A percentile compares a stretch with the other conserved stretches of the same genome.
phyloP scores from a whole-genome alignment of 1,140 invertebrate species.

The Drosophila aff. region DNA sequence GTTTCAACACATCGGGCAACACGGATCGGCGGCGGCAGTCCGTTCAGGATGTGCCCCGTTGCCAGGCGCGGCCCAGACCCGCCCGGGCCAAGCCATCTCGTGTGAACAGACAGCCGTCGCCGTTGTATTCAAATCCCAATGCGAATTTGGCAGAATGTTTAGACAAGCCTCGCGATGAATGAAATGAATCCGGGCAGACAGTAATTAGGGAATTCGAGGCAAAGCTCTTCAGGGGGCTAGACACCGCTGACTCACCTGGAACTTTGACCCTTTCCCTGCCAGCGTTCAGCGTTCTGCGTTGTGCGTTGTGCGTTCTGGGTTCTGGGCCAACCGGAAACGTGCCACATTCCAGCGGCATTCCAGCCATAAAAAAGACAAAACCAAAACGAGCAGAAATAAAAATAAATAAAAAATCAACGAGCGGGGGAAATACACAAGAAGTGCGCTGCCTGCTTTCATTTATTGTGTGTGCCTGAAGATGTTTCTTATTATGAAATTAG shows the following conservation, averaged over 20 bases:
- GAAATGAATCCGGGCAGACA: slow-evolving; percentile 57
- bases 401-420: slow-evolving; percentile 14
- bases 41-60: slow-evolving; percentile 11
- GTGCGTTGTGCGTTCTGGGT: not conserved
- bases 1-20: slow-evolving; percentile 82
- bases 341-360: slow-evolving; percentile 70
- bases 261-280: slow-evolving; percentile 26
- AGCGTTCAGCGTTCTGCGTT: not conserved
- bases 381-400: slow-evolving; percentile 23
- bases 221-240: not conserved
- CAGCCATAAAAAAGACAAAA: slow-evolving; percentile 62
- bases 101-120: slow-evolving; percentile 59
- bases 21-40: slow-evolving; percentile 28
- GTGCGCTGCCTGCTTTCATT: slow-evolving; percentile 60
- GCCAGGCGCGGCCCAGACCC: slow-evolving; percentile 5
- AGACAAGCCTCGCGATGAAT: slow-evolving; percentile 49
- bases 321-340: slow-evolving; percentile 68
- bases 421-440: slow-evolving; percentile 26
- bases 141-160: slow-evolving; percentile 14
- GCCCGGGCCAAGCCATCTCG: slow-evolving; percentile 30
- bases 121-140: slow-evolving; percentile 23
- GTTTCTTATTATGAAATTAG: slow-evolving; percentile 84
- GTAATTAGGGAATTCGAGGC: slow-evolving; percentile 64
- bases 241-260: slow-evolving; percentile 28
- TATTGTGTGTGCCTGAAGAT: slow-evolving; percentile 67